Conservation (phyloP, 2,797 vertebrate genomes). For the Darevskia nairensis region DNA sequence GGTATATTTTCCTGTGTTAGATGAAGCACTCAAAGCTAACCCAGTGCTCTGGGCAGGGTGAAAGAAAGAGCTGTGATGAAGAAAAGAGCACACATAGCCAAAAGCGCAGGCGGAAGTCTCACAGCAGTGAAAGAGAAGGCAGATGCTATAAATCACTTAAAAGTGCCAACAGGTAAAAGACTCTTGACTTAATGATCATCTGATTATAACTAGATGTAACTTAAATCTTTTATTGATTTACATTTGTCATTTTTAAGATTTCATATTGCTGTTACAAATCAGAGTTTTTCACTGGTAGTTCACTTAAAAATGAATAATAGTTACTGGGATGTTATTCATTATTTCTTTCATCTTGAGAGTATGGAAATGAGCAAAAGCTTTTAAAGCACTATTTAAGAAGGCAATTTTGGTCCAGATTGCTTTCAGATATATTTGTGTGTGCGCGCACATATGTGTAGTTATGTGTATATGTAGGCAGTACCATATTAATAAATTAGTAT, state of each 20-base stretch:
- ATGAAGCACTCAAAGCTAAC: constrained; percentile 81
- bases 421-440: constrained; percentile 44
- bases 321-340: neutral
- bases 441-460: neutral
- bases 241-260: neutral
- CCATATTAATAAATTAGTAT: too few species aligned
- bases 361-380: constrained; percentile 24
- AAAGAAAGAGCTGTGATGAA: constrained; percentile 77
- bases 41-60: constrained; percentile 74
- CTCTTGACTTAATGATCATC: neutral
- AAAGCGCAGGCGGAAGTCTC: constrained; percentile 78
- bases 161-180: constrained; percentile 79
- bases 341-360: constrained; percentile 27
- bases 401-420: neutral
- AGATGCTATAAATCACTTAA: constrained; percentile 75
- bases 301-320: neutral
- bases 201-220: neutral
- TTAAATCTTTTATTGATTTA: neutral
- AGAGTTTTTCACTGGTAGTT: neutral
- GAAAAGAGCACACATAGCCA: constrained; percentile 66
- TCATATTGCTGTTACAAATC: neutral
- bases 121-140: constrained; percentile 81
- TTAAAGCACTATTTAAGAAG: constrained; percentile 8
- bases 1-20: constrained; percentile 60
- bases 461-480: neutral